Evolutionary conservation across 2,797 vertebrate species (phyloP).

Genomic region (Epinephelus awoara): DNA sequence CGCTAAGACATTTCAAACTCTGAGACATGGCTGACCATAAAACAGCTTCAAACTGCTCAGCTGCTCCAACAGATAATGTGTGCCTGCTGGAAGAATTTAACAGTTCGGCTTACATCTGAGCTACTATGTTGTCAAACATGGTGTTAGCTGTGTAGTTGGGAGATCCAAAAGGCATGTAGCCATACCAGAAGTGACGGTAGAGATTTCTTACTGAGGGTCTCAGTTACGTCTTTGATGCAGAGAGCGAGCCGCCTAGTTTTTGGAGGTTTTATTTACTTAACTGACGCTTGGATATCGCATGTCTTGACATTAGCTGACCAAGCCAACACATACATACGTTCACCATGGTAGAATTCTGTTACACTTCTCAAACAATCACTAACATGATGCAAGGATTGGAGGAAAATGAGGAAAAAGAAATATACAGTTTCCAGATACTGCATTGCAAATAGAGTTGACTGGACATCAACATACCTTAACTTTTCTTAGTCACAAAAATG

Average conservation of each 20-base stretch:
- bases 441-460: constrained; percentile 33
- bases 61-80: background rate
- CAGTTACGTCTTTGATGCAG: constrained; percentile 47
- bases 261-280: constrained; percentile 64
- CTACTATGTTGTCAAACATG: constrained; percentile 57
- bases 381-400: constrained; percentile 22
- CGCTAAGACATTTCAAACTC: constrained; percentile 29
- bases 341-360: constrained; percentile 23
- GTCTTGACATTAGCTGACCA: constrained; percentile 35
- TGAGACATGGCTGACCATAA: constrained; percentile 6
- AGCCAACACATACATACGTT: background rate
- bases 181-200: constrained; percentile 11
- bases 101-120: constrained; percentile 45
- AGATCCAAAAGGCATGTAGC: constrained; percentile 18
- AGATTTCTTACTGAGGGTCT: constrained; percentile 31
- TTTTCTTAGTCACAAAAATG: constrained; percentile 50
- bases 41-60: constrained; percentile 7
- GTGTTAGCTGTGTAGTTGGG: background rate
- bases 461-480: constrained; percentile 16
- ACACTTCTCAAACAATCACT: constrained; percentile 35
- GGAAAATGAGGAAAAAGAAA: no score
- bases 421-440: background rate
- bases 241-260: constrained; percentile 55
- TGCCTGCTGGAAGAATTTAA: background rate
- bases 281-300: constrained; percentile 59